Conservation (phyloP, 1,140 invertebrate genomes). For the Drosophila nebulosa region DNA sequence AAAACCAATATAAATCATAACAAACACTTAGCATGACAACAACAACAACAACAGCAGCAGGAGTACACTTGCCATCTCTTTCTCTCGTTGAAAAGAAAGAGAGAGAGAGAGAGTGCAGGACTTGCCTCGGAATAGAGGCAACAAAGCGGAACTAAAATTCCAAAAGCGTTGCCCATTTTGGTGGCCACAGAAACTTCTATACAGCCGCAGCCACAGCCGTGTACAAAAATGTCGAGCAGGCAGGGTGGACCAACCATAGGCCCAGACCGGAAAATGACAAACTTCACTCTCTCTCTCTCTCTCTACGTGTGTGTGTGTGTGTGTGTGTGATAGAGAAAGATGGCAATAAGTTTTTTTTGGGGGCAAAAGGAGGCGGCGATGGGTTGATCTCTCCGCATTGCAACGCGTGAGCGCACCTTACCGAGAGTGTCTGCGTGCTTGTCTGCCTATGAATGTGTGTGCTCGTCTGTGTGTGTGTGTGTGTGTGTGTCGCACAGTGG, state of each 20-base stretch:
- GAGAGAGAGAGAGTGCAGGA: background rate
- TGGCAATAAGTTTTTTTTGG: background rate
- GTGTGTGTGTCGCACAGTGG: slow-evolving; percentile 38
- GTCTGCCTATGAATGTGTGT: slow-evolving; percentile 8
- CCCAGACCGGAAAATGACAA: slow-evolving; percentile 45
- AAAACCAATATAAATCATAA: slow-evolving; percentile 79
- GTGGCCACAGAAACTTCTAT: slow-evolving; percentile 70
- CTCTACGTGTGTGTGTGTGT: background rate
- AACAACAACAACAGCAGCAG: slow-evolving; percentile 25
- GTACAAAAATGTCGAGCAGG: slow-evolving; percentile 52
- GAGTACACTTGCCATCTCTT: background rate
- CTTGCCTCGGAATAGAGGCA: slow-evolving; percentile 22
- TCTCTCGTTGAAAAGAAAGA: background rate
- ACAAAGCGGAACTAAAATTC: slow-evolving; percentile 77
- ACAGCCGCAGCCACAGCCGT: slow-evolving; percentile 21
- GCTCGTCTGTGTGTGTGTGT: slow-evolving; percentile 28
- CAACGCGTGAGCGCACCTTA: slow-evolving; percentile 75
- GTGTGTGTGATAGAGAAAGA: background rate
- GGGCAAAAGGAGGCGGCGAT: background rate
- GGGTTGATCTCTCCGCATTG: slow-evolving; percentile 46
- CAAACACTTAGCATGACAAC: slow-evolving; percentile 71
- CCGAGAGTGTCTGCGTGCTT: slow-evolving; percentile 25
- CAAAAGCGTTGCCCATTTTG: slow-evolving; percentile 74
- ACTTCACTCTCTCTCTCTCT: background rate
- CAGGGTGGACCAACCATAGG: slow-evolving; percentile 21